Evolutionary conservation across 2,113 vertebrate genomes (phyloP), one percentile per base, ranked within the genome.

Genomic region (Etheostoma spectabile): DNA sequence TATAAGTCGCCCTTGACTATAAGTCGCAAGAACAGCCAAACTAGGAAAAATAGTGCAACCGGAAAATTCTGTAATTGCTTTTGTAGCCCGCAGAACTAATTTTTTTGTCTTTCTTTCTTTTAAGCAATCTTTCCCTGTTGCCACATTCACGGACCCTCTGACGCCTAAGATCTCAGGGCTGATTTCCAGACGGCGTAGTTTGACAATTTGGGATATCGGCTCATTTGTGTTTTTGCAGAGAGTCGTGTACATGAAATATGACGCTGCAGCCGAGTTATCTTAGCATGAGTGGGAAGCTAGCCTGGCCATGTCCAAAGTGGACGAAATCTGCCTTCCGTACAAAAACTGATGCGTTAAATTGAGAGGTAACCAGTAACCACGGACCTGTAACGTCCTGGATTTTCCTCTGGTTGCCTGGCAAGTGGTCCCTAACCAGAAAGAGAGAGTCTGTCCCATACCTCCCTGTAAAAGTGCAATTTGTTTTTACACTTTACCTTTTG

Each of bases 141-240:
- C 35, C 22, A 60, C 14, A 10, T 52, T 71, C 30, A 42, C 18
- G 24, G 70, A 74, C 21, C 4, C 22, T 64, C 12, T 13, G 15
- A 74, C 49, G 46, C 42, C 65, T 76, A 52, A 51, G 45, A 65
- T 51, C 11, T 51, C 16, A 66, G 48, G 27, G 68, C 42, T 73
- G 46, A 2, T 10, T 27, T 45, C 18, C 7, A 56, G 66, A 53
- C 13, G 30, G 22, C 18, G 69, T 2, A 51, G 30, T 46, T 10
- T 16, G 11, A 22, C 27, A 42, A 10, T 51, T 35, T 35, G 14
- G 15, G 42, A 51, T 8, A 45, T 18, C 2, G 1, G 19, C 27
- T 59, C 13, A 48, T 77, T 35, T 46, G 10, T 2, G 12, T 51
- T 27, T 12, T 33, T 59, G 38, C 19, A 0, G 3, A 13, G 61